Evolutionary conservation across 2,888 invertebrate genomes (phyloP).

Genomic region (Drosophila atripex): DNA sequence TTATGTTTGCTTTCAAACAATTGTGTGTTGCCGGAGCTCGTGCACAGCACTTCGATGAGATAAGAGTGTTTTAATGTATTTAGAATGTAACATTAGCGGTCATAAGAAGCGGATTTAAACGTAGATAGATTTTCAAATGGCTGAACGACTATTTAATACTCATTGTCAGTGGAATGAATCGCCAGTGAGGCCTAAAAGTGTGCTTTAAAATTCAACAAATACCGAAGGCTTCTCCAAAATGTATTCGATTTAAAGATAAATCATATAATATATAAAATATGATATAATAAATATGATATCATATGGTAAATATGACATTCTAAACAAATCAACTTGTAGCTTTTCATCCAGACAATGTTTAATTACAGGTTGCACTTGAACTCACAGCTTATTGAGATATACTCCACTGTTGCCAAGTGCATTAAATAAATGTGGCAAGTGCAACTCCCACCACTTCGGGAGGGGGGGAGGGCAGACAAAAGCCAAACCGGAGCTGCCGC

Average conservation of each 20-base stretch:
- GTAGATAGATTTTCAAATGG: not conserved
- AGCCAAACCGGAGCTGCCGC: slow-evolving; percentile 30
- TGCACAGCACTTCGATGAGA: slow-evolving; percentile 47
- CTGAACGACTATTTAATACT: slow-evolving; percentile 14
- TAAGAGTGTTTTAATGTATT: slow-evolving; percentile 73
- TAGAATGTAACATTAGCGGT: slow-evolving; percentile 60
- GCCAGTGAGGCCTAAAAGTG: slow-evolving; percentile 20
- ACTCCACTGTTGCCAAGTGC: not conserved
- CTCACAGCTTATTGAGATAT: not conserved
- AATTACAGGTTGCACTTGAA: not conserved
- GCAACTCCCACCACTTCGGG: slow-evolving; percentile 15
- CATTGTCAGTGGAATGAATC: not conserved
- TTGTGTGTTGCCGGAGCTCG: slow-evolving; percentile 33
- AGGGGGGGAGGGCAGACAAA: not conserved
- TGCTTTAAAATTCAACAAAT: not conserved
- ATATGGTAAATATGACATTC: too few relatives aligned
- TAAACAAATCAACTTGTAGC: not conserved
- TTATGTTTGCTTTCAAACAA: slow-evolving; percentile 7
- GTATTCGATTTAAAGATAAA: not conserved
- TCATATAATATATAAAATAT: not conserved
- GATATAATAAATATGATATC: not conserved
- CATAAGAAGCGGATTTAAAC: slow-evolving; percentile 16
- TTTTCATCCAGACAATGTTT: not conserved
- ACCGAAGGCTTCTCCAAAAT: not conserved
- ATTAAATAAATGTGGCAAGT: not conserved